phyloP scores from a whole-genome alignment of 2,888 invertebrate genomes.

The Lordiphosa andalusiaca region DNA sequence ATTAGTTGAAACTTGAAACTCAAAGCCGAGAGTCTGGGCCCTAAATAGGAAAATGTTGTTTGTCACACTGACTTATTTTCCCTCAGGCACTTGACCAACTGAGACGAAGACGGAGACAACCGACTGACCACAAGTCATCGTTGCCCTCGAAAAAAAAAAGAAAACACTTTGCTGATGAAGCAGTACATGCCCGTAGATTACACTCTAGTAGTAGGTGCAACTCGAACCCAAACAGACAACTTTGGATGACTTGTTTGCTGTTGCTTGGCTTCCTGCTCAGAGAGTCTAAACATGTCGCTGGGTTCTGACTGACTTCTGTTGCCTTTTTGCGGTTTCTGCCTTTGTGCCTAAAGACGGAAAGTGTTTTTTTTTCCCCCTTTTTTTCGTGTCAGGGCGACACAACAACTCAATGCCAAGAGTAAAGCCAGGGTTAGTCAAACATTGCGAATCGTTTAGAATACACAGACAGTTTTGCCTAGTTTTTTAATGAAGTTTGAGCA shows the following conservation, averaged over 20 bases:
- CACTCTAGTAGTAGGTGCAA: constrained; percentile 42
- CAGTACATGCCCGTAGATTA: constrained; percentile 5
- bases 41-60: constrained; percentile 58
- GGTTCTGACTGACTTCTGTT: constrained; percentile 11
- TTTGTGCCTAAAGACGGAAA: constrained; percentile 58
- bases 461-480: constrained; percentile 11
- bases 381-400: constrained; percentile 63
- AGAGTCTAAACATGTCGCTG: constrained; percentile 64
- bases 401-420: constrained; percentile 70
- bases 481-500: no score
- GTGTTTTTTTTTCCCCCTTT: constrained; percentile 49
- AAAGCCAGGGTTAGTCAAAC: constrained; percentile 61
- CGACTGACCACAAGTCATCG: constrained; percentile 12
- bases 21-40: constrained; percentile 22
- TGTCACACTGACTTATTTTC: constrained; percentile 74
- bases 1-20: constrained; percentile 39
- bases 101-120: constrained; percentile 7
- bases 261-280: constrained; percentile 68
- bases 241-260: constrained; percentile 34
- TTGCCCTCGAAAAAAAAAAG: constrained; percentile 6
- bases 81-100: constrained; percentile 65
- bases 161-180: constrained; percentile 9
- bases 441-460: constrained; percentile 15
- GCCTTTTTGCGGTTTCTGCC: constrained; percentile 36
- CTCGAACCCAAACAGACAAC: constrained; percentile 31